Base-by-base conservation (phyloP, 2,113 vertebrate species). In the Hiodon tergisus region DNA sequence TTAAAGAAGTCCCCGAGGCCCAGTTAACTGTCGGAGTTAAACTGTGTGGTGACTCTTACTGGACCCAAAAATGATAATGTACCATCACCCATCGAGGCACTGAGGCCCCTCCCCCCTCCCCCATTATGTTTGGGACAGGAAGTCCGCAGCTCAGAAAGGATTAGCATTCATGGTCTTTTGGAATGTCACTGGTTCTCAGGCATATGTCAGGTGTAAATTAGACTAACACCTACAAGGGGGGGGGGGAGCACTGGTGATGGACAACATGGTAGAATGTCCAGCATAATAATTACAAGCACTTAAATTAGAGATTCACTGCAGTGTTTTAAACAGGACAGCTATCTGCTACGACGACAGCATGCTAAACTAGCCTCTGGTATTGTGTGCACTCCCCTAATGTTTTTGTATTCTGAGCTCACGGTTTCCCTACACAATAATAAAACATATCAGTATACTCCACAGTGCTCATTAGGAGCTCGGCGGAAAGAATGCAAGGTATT, bases 201-300 rank as follows among this genome's bases (percentile, higher is more conserved):
- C 78, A 77, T 81, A 80, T 79, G 80, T 83, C 86, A 89, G 89
- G 85, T 88, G 87, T 83, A 6, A 74, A 57, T 4, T 54, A 65
- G 62, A 31, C 72, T 51, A 14, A n/a, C 9, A 11, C 2, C 17
- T 46, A 7, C 11, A 55, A 31, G n/a, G 55, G 47, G 7, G 50
- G 57, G 9, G 46, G 57, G n/a, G 46, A 10, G 11, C 46, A 54
- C 13, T 54, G 50, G 13, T 53, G 53, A 53, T 50, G 50, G 52
- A 10, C 48, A 47, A 10, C 46, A 66, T 46, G 10, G 8, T 48
- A 48, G 53, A 54, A 67, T 72, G 78, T 8, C 69, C 76, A 79
- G 75, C 60, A 81, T 84, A 74, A 80, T 80, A 83, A 82, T 71
- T 72, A 71, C 78, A 82, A 83, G 76, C 79, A 78, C 54, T 77